Conservation (phyloP, 2,888 invertebrate species). For the Sarcophaga variegata region DNA sequence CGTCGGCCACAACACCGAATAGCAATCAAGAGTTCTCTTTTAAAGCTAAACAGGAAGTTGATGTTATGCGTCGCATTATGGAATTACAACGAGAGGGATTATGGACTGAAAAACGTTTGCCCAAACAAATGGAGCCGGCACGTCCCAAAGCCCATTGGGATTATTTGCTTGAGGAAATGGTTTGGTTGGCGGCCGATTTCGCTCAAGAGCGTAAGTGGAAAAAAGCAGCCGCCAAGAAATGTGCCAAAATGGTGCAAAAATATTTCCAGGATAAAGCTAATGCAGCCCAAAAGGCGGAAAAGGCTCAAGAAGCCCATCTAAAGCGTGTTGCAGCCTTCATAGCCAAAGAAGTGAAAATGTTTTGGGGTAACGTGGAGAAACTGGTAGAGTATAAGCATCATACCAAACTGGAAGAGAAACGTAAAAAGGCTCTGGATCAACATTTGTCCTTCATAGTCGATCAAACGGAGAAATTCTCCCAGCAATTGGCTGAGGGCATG, state of each 20-base stretch:
- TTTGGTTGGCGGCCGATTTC: constrained; percentile 98
- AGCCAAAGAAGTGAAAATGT: constrained; percentile 95
- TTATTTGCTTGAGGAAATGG: constrained; percentile 98
- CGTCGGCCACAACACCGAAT: constrained; percentile 68
- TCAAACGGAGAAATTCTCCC: constrained; percentile 98
- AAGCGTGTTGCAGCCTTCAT: constrained; percentile 94
- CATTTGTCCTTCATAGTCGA: constrained; percentile 99
- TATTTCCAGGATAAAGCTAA: constrained; percentile 95
- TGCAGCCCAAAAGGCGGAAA: constrained; percentile 94
- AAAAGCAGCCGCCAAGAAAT: constrained; percentile 95
- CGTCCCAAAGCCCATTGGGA: constrained; percentile 98
- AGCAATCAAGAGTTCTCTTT: constrained; percentile 86
- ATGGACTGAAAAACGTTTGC: constrained; percentile 96
- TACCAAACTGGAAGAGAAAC: constrained; percentile 95
- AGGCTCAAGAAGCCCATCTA: constrained; percentile 93
- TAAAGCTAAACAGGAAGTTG: constrained; percentile 94
- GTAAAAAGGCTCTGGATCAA: constrained; percentile 96
- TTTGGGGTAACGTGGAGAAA: constrained; percentile 99
- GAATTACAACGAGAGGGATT: constrained; percentile 96
- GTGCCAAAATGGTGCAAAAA: constrained; percentile 94
- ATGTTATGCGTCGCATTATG: constrained; percentile 94
- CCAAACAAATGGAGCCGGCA: constrained; percentile 94
- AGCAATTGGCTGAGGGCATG: constrained; percentile 93
- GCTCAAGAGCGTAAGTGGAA: constrained; percentile 99
- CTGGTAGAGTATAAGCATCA: constrained; percentile 97